A percentile compares a stretch with the other conserved stretches of the same genome.
phyloP scores from a whole-genome alignment of 2,888 invertebrate species.

The Pseudococcus jackbeardsleyi region DNA sequence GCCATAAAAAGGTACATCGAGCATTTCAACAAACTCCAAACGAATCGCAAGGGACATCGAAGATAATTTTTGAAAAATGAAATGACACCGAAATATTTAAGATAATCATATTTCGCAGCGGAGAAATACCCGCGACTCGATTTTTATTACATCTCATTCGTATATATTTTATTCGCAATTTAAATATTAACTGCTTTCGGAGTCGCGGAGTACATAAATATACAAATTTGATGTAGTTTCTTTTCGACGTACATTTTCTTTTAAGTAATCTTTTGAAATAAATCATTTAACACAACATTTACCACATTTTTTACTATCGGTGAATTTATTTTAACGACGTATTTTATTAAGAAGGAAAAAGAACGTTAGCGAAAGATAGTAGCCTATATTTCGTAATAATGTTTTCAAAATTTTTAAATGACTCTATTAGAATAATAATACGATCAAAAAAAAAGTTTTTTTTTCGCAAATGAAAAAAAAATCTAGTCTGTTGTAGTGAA shows the following conservation, averaged over 20 bases:
- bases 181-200: slow-evolving; percentile 44
- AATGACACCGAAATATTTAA: slow-evolving; percentile 52
- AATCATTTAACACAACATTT: slow-evolving; percentile 55
- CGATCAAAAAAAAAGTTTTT: slow-evolving; percentile 38
- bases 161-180: slow-evolving; percentile 44
- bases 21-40: slow-evolving; percentile 2
- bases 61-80: slow-evolving; percentile 45
- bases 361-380: slow-evolving; percentile 34
- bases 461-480: slow-evolving; percentile 5
- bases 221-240: slow-evolving; percentile 45
- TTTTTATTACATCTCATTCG: slow-evolving; percentile 42
- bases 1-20: neutral
- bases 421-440: slow-evolving; percentile 61
- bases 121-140: neutral
- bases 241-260: slow-evolving; percentile 11
- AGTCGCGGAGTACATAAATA: slow-evolving; percentile 25
- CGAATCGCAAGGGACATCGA: slow-evolving; percentile 17
- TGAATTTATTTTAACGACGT: slow-evolving; percentile 52
- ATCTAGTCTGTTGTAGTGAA: slow-evolving; percentile 17
- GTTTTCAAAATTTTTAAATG: slow-evolving; percentile 59
- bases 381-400: slow-evolving; percentile 51
- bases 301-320: slow-evolving; percentile 54
- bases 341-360: slow-evolving; percentile 42
- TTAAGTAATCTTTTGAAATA: slow-evolving; percentile 44
- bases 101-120: slow-evolving; percentile 21